Evolutionary conservation across 2,113 vertebrate genomes (phyloP), one percentile per base, ranked within the genome.

Genomic region (Alaudala cheleensis): DNA sequence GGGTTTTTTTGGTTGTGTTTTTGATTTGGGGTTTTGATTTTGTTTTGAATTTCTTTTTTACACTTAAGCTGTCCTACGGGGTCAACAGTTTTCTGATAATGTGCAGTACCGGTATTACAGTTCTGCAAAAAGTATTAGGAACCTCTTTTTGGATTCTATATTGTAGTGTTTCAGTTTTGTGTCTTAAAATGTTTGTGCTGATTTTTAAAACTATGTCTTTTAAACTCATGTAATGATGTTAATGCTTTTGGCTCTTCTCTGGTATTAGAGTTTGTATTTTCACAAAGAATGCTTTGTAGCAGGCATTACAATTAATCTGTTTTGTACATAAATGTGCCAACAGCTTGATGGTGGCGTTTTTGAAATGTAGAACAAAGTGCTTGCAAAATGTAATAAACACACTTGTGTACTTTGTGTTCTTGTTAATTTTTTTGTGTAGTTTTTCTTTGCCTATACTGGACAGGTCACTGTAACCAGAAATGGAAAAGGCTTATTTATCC

Each of bases 241-340:
- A 97, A 98, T 93, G 98, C 98, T 98, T 98, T 98, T 97, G 97
- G 98, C 98, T 98, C 98, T 97, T 98, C 98, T 98, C 98, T 96
- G 98, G 98, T 98, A 98, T 99, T 98, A 98, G 99, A 98, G 99
- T 99, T 99, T 99, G 99, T 99, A 99, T 99, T 98, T 99, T 99
- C 98, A 98, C 98, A 98, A 98, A 98, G 97, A 99, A 99, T 99
- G 99, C 99, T 99, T 99, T 98, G 99, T 99, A 99, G 98, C 98
- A 98, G 98, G 98, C 99, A 99, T 98, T 99, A 98, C 97, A 98
- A 98, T 98, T 97, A 98, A 98, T 99, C 98, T 99, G 99, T 99
- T 99, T 99, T 99, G 99, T 99, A 99, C 98, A 99, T 99, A 99
- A 98, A 99, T 99, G 99, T 99, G 99, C 99, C 99, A 99, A 99